Conservation (phyloP, 2,888 invertebrate species). For the Andrena marginata region DNA sequence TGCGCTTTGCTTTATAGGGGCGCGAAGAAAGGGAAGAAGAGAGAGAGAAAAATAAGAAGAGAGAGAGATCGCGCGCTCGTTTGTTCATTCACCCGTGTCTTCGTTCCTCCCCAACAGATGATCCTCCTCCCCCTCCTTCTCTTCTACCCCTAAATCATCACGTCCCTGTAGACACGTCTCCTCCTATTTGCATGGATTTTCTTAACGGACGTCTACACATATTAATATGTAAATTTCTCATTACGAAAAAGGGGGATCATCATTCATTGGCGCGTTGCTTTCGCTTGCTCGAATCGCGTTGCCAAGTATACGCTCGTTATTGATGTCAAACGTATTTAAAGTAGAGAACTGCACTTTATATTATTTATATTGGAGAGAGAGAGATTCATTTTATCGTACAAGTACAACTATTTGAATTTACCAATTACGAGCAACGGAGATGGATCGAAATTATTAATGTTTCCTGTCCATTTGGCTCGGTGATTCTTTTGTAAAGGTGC, state of each 20-base stretch:
- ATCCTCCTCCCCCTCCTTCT: conserved; percentile 29
- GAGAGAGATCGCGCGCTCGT: background rate
- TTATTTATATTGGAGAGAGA: background rate
- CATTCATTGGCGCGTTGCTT: conserved; percentile 67
- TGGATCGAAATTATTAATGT: background rate
- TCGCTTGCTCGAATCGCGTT: conserved; percentile 47
- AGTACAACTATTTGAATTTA: background rate
- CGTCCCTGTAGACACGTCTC: conserved; percentile 47
- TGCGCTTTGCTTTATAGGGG: conserved; percentile 75
- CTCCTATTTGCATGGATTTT: conserved; percentile 26
- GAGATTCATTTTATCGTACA: background rate
- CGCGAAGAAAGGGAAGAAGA: conserved; percentile 31
- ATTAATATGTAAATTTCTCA: conserved; percentile 80
- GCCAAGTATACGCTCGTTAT: background rate
- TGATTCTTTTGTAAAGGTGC: conserved; percentile 54
- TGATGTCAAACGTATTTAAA: too few relatives aligned
- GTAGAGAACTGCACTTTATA: too few relatives aligned
- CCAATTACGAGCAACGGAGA: background rate
- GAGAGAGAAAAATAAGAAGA: conserved; percentile 6
- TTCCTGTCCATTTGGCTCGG: background rate
- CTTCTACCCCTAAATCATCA: conserved; percentile 32
- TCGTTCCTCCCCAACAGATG: conserved; percentile 46
- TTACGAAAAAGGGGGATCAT: conserved; percentile 71
- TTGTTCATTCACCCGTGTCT: conserved; percentile 19
- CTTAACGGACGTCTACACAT: conserved; percentile 67